Evolutionary conservation across 2,113 vertebrate genomes (phyloP), one percentile per base, ranked within the genome.

Genomic region (Salvelinus fontinalis): DNA sequence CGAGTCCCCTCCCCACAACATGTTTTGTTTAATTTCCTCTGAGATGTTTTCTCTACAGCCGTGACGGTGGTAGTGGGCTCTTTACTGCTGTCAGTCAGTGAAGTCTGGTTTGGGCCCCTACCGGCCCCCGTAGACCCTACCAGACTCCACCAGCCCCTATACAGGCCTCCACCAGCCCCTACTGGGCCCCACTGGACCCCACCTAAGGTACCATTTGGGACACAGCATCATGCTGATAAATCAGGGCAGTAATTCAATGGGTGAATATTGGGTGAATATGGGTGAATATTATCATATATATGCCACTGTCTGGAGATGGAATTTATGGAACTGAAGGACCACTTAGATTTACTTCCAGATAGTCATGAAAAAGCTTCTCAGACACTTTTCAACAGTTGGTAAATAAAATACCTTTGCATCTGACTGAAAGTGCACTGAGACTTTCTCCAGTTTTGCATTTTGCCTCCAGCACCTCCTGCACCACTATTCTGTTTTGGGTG

Each of bases 1-100:
- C 26, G 9, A 27, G 59, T 6, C 27, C 20, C 59, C 75, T 77
- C 26, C 68, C 79, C 22, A 6, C 70, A 75, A 8, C 70, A 54
- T 69, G 78, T 29, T 75, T 64, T 49, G 71, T 73, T 81, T 80
- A n/a, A 87, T 86, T 81, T 87, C 80, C 81, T 81, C 70, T 83
- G 73, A 71, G 75, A 73, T 76, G 66, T 34, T 67, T 12, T 80
- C 71, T 24, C 76, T 22, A 78, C 71, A 78, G 48, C 64, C 66
- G 51, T 24, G 18, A 64, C 48, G 39, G 64, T 6, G 0, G 12
- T 4, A 5, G 5, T 31, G 29, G 34, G 49, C 69, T 22, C 48
- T 81, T 68, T 73, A 49, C 24, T 27, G 54, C 39, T 20, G 54
- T 71, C 77, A 75, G 70, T 31, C 71, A 67, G 77, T 59, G 73